Base-by-base conservation (phyloP, 1,140 invertebrate genomes). In the Zophobas morio region DNA sequence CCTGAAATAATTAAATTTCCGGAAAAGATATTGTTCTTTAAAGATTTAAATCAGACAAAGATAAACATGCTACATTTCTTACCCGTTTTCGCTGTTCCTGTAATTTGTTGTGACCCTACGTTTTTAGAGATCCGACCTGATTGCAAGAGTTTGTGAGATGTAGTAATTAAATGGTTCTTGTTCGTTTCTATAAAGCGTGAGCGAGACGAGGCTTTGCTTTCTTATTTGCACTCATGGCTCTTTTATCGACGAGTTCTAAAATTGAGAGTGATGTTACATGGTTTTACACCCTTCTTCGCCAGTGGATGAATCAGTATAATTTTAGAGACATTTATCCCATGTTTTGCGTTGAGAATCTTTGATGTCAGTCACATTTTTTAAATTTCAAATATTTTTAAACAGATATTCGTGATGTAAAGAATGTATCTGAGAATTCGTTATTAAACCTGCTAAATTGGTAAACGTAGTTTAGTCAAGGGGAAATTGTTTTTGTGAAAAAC, bases 141-240 rank as follows among this genome's bases (percentile, higher is more conserved):
- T 74, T 76, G 60, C 66, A 33, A 36, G 40, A 57, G 47, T 70
- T 70, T 66, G 42, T 51, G 74, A 20, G 20, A 76, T 70, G 47
- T 66, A 76, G 74, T 76, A 76, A 76, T 76, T 76, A 76, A 76
- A 70, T 60, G 57, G 74, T 70, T 76, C 74, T 76, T 66, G 60
- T 74, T 40, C 56, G 20, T 6, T 36, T 20, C 8, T 60, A 46
- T 63, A 6, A n/a, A 40, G 39, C 37, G 46, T 2, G 40, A 66
- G 51, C 35, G 74, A 70, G 74, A 76, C 40, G 60, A 4, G 37
- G 37, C 42, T 20, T 39, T 42, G 37, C 37, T 6, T 37, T 40
- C 60, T 66, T 66, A 33, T 66, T 66, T 39, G 6, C 20, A 20
- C 54, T 57, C 60, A 66, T 39, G 37, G 37, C 39, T 39, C 60